phyloP scores from a whole-genome alignment of 2,113 vertebrate genomes.

The Opisthocomus hoazin region DNA sequence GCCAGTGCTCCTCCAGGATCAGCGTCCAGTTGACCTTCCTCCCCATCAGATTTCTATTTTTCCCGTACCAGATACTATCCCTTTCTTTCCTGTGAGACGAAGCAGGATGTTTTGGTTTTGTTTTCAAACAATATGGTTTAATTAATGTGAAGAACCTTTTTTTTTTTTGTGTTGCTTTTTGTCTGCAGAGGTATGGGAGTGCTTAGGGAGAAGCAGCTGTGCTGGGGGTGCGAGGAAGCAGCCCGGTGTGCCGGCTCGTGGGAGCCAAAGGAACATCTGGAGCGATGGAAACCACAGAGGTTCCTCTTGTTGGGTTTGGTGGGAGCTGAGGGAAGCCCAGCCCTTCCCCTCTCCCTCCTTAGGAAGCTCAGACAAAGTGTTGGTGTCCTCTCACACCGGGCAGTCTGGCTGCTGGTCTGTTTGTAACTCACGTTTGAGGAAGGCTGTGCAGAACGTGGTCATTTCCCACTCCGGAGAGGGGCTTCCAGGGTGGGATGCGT shows the following conservation, averaged over 20 bases:
- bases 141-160: background rate
- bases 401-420: background rate
- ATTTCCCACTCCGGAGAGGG: background rate
- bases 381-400: background rate
- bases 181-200: background rate
- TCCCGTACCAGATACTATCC: background rate
- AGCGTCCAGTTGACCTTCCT: background rate
- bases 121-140: background rate
- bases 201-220: background rate
- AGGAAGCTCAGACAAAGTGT: background rate
- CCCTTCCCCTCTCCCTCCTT: background rate
- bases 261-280: constrained; percentile 68
- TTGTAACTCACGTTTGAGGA: background rate
- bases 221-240: constrained; percentile 3
- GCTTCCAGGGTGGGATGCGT: background rate
- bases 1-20: background rate
- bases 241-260: background rate
- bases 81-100: background rate
- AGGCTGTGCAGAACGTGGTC: background rate
- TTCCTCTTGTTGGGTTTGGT: background rate
- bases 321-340: background rate
- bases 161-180: background rate
- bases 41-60: background rate
- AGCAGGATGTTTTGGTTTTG: background rate
- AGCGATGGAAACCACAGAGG: background rate